Base-by-base conservation (phyloP, 2,797 vertebrate species). In the Coilia nasus region DNA sequence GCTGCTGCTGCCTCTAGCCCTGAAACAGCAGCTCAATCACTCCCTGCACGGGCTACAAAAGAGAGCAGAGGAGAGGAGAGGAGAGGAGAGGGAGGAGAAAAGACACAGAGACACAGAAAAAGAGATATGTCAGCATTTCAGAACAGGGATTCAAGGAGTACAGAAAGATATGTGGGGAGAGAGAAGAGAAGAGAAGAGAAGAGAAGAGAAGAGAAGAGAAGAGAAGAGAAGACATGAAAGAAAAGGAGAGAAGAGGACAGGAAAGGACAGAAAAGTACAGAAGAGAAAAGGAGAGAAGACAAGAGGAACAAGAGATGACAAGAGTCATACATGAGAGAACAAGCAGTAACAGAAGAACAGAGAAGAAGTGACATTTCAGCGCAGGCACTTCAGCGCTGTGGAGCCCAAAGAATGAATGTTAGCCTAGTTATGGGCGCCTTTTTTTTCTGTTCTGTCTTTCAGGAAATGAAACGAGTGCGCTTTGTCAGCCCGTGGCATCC, bases 1-100 rank as follows among this genome's bases (percentile, higher is more conserved):
- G 94, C 92, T 94, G 95, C 95, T 95, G 92, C 94, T 89, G 85
- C 91, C 85, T 91, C 88, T 91, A 94, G 92, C 93, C 93, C 91
- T 84, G 91, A 93, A 91, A 90, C 94, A 91, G 93, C 95, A 96
- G 95, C 91, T 95, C 95, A 95, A 88, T 96, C 93, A 93, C 93
- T 94, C 92, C 93, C 92, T 90, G 83, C 0, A 85, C 94, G 94
- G 87, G 91, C 96, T 97, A 95, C 81, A 85, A 91, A 7, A 60
- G 87, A 28, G 89, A 82, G 14, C 2, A 54, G 50, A 14, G 59
- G 80, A 84, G 19, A 15, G 31, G 3, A 1, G 9, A 50, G 19
- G 19, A 9, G 80, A 60, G 1, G 17, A n/a, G 64, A n/a, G 12
- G 54, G 21, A 35, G 35, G 71, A n/a, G 46, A 28, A 64, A 35